Evolutionary conservation across 1,140 invertebrate species (phyloP), one percentile per base, ranked within the genome.

Genomic region (Aphaenogaster ashmeadi): DNA sequence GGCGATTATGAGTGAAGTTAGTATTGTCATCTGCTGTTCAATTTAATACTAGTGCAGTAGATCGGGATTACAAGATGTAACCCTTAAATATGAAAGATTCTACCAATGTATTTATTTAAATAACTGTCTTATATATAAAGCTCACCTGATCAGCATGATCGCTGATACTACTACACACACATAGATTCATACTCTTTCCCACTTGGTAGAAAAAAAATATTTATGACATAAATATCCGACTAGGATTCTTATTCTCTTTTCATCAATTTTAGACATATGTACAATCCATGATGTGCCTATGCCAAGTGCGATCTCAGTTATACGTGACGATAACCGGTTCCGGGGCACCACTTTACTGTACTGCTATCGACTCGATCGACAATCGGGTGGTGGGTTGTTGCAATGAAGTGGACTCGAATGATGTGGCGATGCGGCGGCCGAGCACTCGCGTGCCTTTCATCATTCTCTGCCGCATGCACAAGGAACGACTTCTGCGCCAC

Each of bases 401-500:
- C 84, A 98, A 98, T 95, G 96, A 97, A 79, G 97, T 97, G 3
- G 96, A 96, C 69, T 95, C 94, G 44, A 93, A 95, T n/a, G 95
- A 96, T 86, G 94, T 95, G 72, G 94, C 96, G 64, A 96, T 98
- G 93, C 94, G 97, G 21, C 96, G 98, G 52, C 97, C 98, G 1
- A 98, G 98, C 64, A 96, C 97, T 0, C 96, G 97, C 69, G 97
- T 98, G 71, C 98, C 98, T 47, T 99, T 98, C 94, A 97, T 98
- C 92, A 97, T 98, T n/a, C 95, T 98, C 2, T 99, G 98, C 94
- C 96, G 97, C 58, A 96, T 97, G 92, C 98, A 99, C 94, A 96
- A 97, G 87, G 96, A 97, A 90, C 96, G 98, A 83, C 94, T 99
- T 41, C 94, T 96, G 8, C 94, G 97, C 44, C 98, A 99, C 94